phyloP scores from a whole-genome alignment of 2,113 vertebrate species.

The Nematolebias whitei region DNA sequence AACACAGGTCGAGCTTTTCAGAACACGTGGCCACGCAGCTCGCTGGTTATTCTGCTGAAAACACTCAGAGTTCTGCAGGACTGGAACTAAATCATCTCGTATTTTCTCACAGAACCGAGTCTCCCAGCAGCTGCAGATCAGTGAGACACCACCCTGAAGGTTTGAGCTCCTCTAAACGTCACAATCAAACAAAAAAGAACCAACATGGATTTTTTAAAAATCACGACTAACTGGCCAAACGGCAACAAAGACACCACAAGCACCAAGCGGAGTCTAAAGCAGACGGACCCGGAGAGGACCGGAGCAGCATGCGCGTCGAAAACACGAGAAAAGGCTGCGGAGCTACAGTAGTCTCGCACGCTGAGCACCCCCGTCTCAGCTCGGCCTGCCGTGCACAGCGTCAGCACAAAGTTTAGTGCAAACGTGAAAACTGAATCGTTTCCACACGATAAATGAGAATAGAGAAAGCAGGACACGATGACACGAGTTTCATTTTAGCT shows the following conservation, averaged over 20 bases:
- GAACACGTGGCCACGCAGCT: no score
- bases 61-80: no score
- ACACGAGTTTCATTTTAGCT: background rate
- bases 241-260: slow-evolving; percentile 58
- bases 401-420: slow-evolving; percentile 66
- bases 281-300: slow-evolving; percentile 50
- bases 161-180: slow-evolving; percentile 69
- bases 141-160: no score
- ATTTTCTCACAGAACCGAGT: no score
- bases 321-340: slow-evolving; percentile 54
- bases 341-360: slow-evolving; percentile 65
- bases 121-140: no score
- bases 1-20: no score
- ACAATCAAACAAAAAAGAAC: slow-evolving; percentile 33
- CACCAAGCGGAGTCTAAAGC: slow-evolving; percentile 53
- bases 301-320: slow-evolving; percentile 62
- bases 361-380: slow-evolving; percentile 49
- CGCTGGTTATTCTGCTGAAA: no score
- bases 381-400: slow-evolving; percentile 53
- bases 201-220: slow-evolving; percentile 23
- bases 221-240: slow-evolving; percentile 40
- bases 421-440: slow-evolving; percentile 27
- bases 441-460: background rate
- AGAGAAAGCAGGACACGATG: background rate
- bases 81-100: no score